A percentile compares a stretch with the other conserved stretches of the same genome.
Evolutionary conservation across 2,888 invertebrate genomes (phyloP).

Genomic region (Papilio demoleus): DNA sequence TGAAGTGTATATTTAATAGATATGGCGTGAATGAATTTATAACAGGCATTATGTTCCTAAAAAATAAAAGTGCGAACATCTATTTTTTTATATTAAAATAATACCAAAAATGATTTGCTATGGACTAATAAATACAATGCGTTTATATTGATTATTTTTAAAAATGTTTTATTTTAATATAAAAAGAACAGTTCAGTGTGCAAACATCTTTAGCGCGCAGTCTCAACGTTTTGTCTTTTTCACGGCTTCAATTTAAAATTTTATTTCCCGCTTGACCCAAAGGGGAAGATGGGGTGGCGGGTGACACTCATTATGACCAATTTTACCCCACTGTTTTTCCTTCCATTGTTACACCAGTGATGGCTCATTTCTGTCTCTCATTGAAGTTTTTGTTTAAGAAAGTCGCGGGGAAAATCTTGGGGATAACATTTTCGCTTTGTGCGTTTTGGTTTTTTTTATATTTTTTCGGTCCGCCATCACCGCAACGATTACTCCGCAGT

Average conservation of each 20-base stretch:
- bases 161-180: constrained; percentile 19
- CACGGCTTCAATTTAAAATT: constrained; percentile 48
- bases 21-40: too few species aligned
- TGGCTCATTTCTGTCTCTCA: constrained; percentile 74
- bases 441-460: neutral
- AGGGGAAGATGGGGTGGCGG: constrained; percentile 58
- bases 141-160: constrained; percentile 24
- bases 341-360: constrained; percentile 65
- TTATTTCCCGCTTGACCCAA: constrained; percentile 78
- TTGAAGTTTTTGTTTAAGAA: constrained; percentile 60
- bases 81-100: too few species aligned
- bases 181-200: constrained; percentile 40
- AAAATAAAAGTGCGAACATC: too few species aligned
- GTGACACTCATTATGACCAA: constrained; percentile 81
- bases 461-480: constrained; percentile 33
- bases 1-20: too few species aligned
- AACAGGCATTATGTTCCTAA: too few species aligned
- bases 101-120: too few species aligned
- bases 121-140: too few species aligned
- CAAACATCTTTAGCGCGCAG: constrained; percentile 50
- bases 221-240: constrained; percentile 74
- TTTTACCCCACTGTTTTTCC: constrained; percentile 73
- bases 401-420: constrained; percentile 36
- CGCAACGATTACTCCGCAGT: constrained; percentile 41
- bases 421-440: constrained; percentile 36